A percentile compares a stretch with the other conserved stretches of the same genome.
phyloP scores from a whole-genome alignment of 2,113 vertebrate genomes.

The Struthidea cinerea region DNA sequence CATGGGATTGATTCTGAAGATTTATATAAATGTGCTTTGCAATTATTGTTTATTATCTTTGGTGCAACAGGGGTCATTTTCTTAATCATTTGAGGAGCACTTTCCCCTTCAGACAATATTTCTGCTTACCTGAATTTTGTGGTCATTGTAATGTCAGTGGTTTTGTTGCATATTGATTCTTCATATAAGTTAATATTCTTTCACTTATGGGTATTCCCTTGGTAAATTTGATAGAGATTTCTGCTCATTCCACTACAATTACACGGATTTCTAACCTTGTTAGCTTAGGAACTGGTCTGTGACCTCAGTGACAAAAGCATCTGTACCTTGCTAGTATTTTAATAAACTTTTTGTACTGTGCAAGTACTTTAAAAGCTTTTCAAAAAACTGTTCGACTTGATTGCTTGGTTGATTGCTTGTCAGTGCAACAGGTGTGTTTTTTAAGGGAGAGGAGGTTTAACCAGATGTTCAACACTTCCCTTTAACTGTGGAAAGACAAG shows the following conservation, averaged over 20 bases:
- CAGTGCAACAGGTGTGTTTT: background rate
- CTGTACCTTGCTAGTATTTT: background rate
- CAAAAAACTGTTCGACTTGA: background rate
- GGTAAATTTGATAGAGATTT: background rate
- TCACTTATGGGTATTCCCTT: background rate
- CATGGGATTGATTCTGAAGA: background rate
- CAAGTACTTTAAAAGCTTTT: background rate
- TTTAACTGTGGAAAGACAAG: background rate
- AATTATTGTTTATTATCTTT: background rate
- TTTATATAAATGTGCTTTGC: background rate
- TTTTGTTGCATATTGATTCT: background rate
- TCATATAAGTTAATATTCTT: background rate
- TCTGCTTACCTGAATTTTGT: background rate
- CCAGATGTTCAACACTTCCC: background rate
- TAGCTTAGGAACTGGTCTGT: background rate
- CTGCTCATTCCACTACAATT: background rate
- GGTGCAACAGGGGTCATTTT: background rate
- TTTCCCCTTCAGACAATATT: background rate
- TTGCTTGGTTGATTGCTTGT: background rate
- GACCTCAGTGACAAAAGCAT: background rate
- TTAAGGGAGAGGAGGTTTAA: background rate
- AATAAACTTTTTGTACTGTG: background rate
- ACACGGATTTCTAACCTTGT: background rate
- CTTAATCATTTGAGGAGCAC: background rate
- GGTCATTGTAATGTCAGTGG: background rate